phyloP scores from a whole-genome alignment of 2,888 invertebrate genomes.

The Griposia aprilina region DNA sequence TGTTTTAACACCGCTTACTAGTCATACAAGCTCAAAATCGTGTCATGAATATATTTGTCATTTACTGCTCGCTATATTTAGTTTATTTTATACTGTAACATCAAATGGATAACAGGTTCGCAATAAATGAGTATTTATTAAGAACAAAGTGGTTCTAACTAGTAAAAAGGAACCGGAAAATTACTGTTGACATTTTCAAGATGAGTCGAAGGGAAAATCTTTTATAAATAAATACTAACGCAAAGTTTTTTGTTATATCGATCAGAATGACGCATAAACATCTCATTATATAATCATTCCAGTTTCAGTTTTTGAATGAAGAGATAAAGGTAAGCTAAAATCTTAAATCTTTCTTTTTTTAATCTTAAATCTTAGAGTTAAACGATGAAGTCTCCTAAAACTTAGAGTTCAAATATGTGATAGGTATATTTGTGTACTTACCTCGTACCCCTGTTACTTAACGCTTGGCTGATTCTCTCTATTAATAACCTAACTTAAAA shows the following conservation, averaged over 20 bases:
- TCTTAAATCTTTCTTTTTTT: too few relatives aligned
- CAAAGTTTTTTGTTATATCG: too few relatives aligned
- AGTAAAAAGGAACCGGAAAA: neutral
- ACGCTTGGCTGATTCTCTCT: conserved; percentile 32
- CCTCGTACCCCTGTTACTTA: conserved; percentile 6
- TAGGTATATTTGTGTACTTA: conserved; percentile 2
- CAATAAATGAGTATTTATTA: conserved; percentile 15
- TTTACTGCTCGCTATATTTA: conserved; percentile 39
- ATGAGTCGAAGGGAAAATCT: neutral
- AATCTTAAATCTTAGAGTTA: neutral
- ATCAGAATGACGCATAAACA: neutral
- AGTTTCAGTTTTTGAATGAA: neutral
- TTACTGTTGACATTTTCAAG: neutral
- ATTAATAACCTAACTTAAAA: conserved; percentile 54
- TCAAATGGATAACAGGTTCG: conserved; percentile 22
- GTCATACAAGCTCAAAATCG: conserved; percentile 51
- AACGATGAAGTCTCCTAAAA: conserved; percentile 1
- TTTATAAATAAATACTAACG: neutral
- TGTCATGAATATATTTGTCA: conserved; percentile 56
- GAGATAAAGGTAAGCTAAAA: neutral
- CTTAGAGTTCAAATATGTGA: conserved; percentile 17
- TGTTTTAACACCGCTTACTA: conserved; percentile 59
- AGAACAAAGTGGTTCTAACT: neutral
- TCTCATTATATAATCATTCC: neutral
- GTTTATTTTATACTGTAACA: conserved; percentile 42